Evolutionary conservation across 2,797 vertebrate genomes (phyloP).

Genomic region (Chrosomus eos): DNA sequence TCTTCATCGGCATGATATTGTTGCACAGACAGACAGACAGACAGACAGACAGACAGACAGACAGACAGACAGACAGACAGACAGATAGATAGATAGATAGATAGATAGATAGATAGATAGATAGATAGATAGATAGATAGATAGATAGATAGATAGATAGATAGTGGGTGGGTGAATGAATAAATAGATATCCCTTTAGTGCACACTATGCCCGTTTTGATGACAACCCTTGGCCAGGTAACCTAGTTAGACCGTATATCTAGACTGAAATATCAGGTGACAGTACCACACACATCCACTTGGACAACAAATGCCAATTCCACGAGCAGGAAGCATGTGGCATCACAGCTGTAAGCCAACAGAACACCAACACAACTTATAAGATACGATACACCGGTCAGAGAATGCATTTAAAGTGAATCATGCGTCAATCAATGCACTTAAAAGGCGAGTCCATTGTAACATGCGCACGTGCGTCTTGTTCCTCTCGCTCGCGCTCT

Average conservation of each 20-base stretch:
- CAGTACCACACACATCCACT: background rate
- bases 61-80: background rate
- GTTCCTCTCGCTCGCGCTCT: background rate
- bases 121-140: background rate
- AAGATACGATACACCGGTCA: background rate
- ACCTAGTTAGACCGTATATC: background rate
- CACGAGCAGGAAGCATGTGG: background rate
- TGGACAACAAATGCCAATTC: background rate
- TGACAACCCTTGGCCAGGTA: background rate
- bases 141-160: background rate
- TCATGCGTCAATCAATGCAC: background rate
- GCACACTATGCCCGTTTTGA: background rate
- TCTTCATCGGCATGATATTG: too few species aligned
- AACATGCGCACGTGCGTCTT: slow-evolving; percentile 22
- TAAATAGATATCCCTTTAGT: background rate
- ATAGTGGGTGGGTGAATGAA: background rate
- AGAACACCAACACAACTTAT: background rate
- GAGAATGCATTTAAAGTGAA: background rate
- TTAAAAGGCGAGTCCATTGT: background rate
- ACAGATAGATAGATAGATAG: background rate
- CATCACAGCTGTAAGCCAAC: slow-evolving; percentile 8
- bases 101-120: background rate
- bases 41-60: background rate
- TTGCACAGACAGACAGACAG: background rate
- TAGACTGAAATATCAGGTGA: slow-evolving; percentile 1